Percentiles rank a stretch among this genome's conserved stretches.
phyloP scores from a whole-genome alignment of 2,113 vertebrate genomes.

The Ursus arctos region DNA sequence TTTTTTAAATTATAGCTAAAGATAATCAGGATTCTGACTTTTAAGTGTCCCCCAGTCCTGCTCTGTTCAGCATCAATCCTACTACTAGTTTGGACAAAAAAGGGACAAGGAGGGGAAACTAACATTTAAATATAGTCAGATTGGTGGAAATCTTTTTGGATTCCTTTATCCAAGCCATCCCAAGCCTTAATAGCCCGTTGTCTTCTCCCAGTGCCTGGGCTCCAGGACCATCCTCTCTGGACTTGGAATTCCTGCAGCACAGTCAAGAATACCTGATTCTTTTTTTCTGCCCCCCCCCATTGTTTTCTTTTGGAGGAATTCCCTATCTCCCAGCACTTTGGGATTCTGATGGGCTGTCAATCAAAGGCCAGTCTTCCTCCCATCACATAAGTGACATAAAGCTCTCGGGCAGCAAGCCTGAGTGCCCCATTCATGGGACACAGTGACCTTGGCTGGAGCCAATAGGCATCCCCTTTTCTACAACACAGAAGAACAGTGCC shows the following conservation, averaged over 20 bases:
- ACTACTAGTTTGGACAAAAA: background rate
- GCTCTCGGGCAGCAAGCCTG: background rate
- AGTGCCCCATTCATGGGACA: background rate
- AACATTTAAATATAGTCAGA: background rate
- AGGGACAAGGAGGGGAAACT: background rate
- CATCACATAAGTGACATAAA: background rate
- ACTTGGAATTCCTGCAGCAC: background rate
- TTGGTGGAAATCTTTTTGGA: background rate
- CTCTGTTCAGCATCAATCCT: background rate
- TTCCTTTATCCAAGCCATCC: background rate
- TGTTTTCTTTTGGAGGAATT: background rate
- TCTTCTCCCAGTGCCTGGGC: background rate
- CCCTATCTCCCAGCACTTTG: background rate
- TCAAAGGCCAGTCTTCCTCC: background rate
- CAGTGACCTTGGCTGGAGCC: background rate
- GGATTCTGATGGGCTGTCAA: background rate
- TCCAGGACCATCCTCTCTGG: background rate
- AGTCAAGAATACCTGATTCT: background rate
- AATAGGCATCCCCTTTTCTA: background rate
- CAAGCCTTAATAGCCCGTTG: background rate
- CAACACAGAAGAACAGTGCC: background rate
- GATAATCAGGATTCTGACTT: background rate
- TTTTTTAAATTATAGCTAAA: background rate
- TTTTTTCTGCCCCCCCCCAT: background rate
- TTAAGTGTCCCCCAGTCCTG: background rate